Evolutionary conservation across 1,140 invertebrate species (phyloP).

Genomic region (Macrosteles quadrilineatus): DNA sequence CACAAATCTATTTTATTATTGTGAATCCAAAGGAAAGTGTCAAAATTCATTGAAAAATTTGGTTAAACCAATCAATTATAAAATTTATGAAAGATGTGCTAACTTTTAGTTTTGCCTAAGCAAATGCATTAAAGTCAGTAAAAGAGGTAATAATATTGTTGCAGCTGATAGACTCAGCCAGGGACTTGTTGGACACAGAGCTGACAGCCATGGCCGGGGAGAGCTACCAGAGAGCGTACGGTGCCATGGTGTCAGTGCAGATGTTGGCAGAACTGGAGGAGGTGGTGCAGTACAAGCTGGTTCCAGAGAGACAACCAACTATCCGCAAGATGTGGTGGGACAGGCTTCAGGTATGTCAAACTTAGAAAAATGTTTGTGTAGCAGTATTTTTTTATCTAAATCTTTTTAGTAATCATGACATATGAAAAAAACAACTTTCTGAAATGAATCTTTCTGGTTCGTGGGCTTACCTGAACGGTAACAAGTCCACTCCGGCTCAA

Average conservation of each 20-base stretch:
- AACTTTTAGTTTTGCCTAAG: too few relatives aligned
- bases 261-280: slow-evolving; percentile 97
- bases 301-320: slow-evolving; percentile 80
- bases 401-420: neutral
- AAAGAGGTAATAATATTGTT: too few relatives aligned
- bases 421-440: too few relatives aligned
- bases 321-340: slow-evolving; percentile 96
- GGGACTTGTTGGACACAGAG: slow-evolving; percentile 94
- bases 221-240: slow-evolving; percentile 97
- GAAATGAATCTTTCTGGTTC: too few relatives aligned
- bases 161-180: slow-evolving; percentile 80
- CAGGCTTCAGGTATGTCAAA: slow-evolving; percentile 64
- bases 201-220: slow-evolving; percentile 97
- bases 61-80: too few relatives aligned
- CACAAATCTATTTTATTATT: too few relatives aligned
- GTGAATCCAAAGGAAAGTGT: too few relatives aligned
- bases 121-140: too few relatives aligned
- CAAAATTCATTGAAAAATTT: too few relatives aligned
- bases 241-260: slow-evolving; percentile 96
- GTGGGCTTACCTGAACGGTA: too few relatives aligned
- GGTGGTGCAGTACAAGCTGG: slow-evolving; percentile 93
- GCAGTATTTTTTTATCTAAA: neutral
- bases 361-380: neutral
- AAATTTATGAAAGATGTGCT: too few relatives aligned
- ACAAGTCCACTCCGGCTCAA: too few relatives aligned